Conservation (phyloP, 2,113 vertebrate species). For the Corythoichthys intestinalis region DNA sequence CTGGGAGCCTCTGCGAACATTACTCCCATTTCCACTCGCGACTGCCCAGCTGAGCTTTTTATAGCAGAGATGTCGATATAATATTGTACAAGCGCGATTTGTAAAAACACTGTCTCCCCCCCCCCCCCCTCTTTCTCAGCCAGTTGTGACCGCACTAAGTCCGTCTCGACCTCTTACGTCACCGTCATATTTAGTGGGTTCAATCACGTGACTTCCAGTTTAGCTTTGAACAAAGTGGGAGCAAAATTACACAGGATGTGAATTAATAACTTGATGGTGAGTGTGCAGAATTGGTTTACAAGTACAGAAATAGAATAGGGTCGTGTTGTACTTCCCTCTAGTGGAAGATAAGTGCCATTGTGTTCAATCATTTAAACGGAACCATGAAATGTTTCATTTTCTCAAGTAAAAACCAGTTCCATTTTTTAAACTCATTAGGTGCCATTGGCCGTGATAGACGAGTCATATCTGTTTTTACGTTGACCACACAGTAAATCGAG, state of each 20-base stretch:
- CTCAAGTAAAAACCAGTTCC: background rate
- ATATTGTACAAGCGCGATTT: conserved; percentile 34
- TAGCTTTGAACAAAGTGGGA: background rate
- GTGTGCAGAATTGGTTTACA: background rate
- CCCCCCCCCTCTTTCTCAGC: conserved; percentile 11
- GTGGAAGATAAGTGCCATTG: conserved; percentile 31
- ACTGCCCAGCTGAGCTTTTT: conserved; percentile 5
- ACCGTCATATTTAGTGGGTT: conserved; percentile 39
- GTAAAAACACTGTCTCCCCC: conserved; percentile 17
- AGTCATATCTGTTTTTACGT: too few relatives aligned
- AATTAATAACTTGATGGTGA: background rate
- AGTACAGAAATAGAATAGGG: background rate
- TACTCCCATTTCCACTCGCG: background rate
- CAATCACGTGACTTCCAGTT: background rate
- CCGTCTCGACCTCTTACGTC: conserved; percentile 50
- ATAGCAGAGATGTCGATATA: conserved; percentile 36
- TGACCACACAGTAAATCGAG: too few relatives aligned
- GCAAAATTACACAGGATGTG: background rate
- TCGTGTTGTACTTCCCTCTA: conserved; percentile 52
- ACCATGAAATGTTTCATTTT: background rate
- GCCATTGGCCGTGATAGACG: too few relatives aligned
- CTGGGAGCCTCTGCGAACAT: conserved; percentile 16
- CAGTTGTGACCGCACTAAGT: conserved; percentile 53
- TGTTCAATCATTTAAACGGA: conserved; percentile 8
- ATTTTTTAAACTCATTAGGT: background rate